These are phyloP conservation scores for Kryptolebias ocellatus DNA, from an alignment of 2,797 vertebrate species.

Conservation along the genomic window DNA sequence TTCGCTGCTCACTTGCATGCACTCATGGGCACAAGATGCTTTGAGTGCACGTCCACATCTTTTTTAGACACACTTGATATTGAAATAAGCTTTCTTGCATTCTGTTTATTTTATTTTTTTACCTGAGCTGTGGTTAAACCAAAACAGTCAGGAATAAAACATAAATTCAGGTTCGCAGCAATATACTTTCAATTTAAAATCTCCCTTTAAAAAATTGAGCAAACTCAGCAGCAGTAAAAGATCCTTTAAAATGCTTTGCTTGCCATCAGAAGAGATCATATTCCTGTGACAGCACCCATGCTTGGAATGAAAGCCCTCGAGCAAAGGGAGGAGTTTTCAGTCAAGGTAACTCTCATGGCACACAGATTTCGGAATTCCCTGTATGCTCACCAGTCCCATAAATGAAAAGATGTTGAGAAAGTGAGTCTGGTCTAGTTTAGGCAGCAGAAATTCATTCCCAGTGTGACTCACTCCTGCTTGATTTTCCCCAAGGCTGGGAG, in stretches of 20 bases:
- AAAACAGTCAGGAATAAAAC: conserved; percentile 1
- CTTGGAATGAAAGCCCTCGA: conserved; percentile 9
- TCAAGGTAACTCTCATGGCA: conserved; percentile 18
- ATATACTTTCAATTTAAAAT: background rate
- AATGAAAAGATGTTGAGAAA: conserved; percentile 17
- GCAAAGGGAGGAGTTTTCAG: conserved; percentile 7
- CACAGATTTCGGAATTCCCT: conserved; percentile 10
- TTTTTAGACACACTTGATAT: conserved; percentile 70
- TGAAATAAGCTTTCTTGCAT: conserved; percentile 37
- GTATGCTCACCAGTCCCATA: conserved; percentile 16
- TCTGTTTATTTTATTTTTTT: conserved; percentile 37
- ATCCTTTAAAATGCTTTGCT: conserved; percentile 18
- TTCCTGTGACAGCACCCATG: conserved; percentile 40
- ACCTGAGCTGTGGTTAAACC: conserved; percentile 2
- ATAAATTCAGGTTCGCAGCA: background rate
- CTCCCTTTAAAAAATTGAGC: background rate
- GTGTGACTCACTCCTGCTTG: conserved; percentile 47
- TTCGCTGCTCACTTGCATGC: conserved; percentile 37
- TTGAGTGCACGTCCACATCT: conserved; percentile 55
- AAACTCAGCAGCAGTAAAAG: conserved; percentile 4
- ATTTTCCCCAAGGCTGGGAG: conserved; percentile 51
- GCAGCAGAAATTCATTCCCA: conserved; percentile 33
- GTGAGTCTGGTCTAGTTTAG: conserved; percentile 32
- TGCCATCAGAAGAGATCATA: conserved; percentile 21
- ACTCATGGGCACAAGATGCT: conserved; percentile 44